Evolutionary conservation across 2,797 vertebrate genomes (phyloP).

Genomic region (Protosalanx chinensis): DNA sequence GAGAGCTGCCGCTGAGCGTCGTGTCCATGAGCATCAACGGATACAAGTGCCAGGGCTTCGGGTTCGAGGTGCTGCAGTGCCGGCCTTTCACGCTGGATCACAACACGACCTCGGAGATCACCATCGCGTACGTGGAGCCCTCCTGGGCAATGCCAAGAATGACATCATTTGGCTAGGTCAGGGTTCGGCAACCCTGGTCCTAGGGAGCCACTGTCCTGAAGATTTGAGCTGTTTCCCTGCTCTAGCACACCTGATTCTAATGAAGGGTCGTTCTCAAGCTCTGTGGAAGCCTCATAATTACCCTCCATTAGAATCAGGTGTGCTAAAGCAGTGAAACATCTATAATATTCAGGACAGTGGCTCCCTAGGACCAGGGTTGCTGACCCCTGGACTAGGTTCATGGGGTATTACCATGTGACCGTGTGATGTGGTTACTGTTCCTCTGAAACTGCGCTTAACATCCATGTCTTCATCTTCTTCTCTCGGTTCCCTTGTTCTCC

Average conservation of each 20-base stretch:
- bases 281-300: too few species aligned
- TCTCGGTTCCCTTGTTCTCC: background rate
- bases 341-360: too few species aligned
- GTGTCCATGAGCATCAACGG: conserved; percentile 95
- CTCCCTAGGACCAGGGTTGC: too few species aligned
- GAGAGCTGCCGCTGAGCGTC: conserved; percentile 89
- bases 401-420: background rate
- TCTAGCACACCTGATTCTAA: too few species aligned
- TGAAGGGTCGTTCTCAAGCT: too few species aligned
- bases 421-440: too few species aligned
- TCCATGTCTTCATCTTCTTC: background rate
- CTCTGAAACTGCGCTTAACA: background rate
- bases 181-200: too few species aligned
- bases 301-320: too few species aligned
- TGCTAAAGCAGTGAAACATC: too few species aligned
- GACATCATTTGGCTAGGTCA: background rate
- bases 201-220: too few species aligned
- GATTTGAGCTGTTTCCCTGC: too few species aligned
- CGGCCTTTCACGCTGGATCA: conserved; percentile 82
- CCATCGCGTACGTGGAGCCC: conserved; percentile 84
- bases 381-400: background rate
- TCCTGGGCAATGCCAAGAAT: background rate
- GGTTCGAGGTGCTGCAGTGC: conserved; percentile 95
- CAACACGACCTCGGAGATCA: conserved; percentile 90
- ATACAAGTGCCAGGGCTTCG: conserved; percentile 94